Base-by-base conservation (phyloP, 2,888 invertebrate species). In the Pollenia griseotomentosa region DNA sequence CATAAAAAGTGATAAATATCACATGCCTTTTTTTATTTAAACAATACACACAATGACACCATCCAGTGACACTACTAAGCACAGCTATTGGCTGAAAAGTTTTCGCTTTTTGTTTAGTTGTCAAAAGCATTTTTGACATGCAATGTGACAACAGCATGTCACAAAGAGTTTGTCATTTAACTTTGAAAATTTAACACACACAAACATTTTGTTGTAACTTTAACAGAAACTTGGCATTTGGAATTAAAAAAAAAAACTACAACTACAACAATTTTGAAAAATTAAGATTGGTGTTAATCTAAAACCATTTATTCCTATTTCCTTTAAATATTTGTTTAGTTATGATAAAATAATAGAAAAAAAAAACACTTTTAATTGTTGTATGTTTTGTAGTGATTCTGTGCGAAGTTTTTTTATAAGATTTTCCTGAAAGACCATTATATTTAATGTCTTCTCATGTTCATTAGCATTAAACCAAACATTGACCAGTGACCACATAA, bases 1-100 rank as follows among this genome's bases (percentile, higher is more conserved):
- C 79, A 84, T 68, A 61, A 84, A 79, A 74, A 79, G 74, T 80
- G 84, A 79, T 79, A 84, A 79, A 85, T 74, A 85, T 80, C 74
- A 46, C 74, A 85, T 68, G 68, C 44, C 19, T 74, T 74, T 55
- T 61, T 68, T 23, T 59, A 19, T 46, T 59, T 10, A 46, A 74
- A 85, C 55, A 80, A 74, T 61, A 61, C n/a, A n/a, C n/a, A n/a
- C 48, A 83, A 65, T 78, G 77, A 87, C 87, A 87, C 87, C 87
- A 84, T 74, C 33, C 84, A 81, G 81, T 87, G 87, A 87, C 86
- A 87, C 71, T 77, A 61, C 73, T 81, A 75, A 87, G 73, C 86
- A 87, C 77, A 53, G 51, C 42, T 61, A 80, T 80, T 74, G 84
- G 70, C 68, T 85, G 74, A 68, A 80, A 77, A 55, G 66, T 74